Base-by-base conservation (phyloP, 2,797 vertebrate species). In the Hydrolagus colliei region DNA sequence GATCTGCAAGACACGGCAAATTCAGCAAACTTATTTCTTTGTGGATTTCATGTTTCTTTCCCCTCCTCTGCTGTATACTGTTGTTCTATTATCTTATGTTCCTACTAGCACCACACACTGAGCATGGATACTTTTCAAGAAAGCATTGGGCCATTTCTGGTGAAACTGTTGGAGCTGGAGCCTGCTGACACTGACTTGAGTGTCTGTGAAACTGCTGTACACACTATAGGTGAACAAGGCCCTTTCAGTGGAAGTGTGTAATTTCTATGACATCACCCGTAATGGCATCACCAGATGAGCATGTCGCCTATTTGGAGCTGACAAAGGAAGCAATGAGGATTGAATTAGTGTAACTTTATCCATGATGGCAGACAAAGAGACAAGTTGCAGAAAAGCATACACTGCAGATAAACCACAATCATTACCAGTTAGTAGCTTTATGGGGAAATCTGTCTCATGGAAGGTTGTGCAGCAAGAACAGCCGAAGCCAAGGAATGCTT, bases 341-440 rank as follows among this genome's bases (percentile, higher is more conserved):
- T 77, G 75, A 77, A 77, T 77, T 77, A 77, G n/a, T 77, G 18
- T 77, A 77, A 61, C 75, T 61, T 77, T 59, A 77, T 61, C 52
- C 75, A 61, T 20, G 75, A 61, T 22, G 75, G 75, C 75, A 77
- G 75, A 77, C 41, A 77, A 77, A 77, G 75, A 77, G 18, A 59
- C 75, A 61, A n/a, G 4, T 76, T 61, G 20, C n/a, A n/a, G 75
- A 61, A 77, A 77, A 77, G 41, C 75, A 61, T 61, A 20, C 75
- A 22, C 52, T 77, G 52, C 41, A 77, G 75, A 77, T 77, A 77
- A 77, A 77, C 75, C 75, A 77, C 75, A 77, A 77, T 77, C 75
- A 77, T 77, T 61, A 61, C 75, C 75, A 77, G 75, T 76, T 76
- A 76, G 74, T 41, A 76, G 74, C n/a, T 61, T 59, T 61, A 77